Evolutionary conservation across 2,888 invertebrate genomes (phyloP).

Genomic region (Drosophila neutralis): DNA sequence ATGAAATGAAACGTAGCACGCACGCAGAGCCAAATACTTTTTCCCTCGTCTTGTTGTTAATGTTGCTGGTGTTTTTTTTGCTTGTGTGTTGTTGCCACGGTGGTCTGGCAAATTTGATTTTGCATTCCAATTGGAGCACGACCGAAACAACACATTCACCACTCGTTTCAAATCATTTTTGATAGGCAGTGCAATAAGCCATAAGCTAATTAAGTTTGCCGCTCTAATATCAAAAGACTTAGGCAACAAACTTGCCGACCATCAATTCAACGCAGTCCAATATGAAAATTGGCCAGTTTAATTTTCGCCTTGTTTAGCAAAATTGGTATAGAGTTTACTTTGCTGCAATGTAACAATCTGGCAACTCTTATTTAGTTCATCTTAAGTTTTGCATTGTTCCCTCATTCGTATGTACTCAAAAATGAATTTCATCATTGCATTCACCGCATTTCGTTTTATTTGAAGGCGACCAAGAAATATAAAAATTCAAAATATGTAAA

Average conservation of each 20-base stretch:
- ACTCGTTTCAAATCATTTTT: slow-evolving; percentile 41
- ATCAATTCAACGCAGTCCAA: slow-evolving; percentile 1
- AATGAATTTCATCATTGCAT: too few species aligned
- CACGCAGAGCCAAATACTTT: slow-evolving; percentile 52
- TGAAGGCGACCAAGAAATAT: background rate
- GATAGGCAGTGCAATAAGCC: slow-evolving; percentile 61
- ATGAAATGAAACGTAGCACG: slow-evolving; percentile 81
- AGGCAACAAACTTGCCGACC: slow-evolving; percentile 54
- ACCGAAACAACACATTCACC: slow-evolving; percentile 72
- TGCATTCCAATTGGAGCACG: slow-evolving; percentile 80
- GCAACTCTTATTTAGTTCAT: too few species aligned
- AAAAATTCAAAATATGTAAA: background rate
- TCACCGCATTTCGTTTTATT: background rate
- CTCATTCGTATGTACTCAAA: too few species aligned
- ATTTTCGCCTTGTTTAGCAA: background rate
- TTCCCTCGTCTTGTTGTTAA: slow-evolving; percentile 18
- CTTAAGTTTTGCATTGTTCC: too few species aligned
- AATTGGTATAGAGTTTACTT: background rate
- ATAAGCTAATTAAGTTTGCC: slow-evolving; percentile 71
- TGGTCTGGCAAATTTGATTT: slow-evolving; percentile 71
- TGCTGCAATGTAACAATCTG: too few species aligned
- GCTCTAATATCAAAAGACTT: slow-evolving; percentile 53
- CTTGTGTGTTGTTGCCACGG: slow-evolving; percentile 55
- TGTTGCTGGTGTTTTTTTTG: slow-evolving; percentile 25
- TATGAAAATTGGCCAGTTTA: background rate